Evolutionary conservation across 2,888 invertebrate genomes (phyloP).

Genomic region (Chloroclystis v-ata): DNA sequence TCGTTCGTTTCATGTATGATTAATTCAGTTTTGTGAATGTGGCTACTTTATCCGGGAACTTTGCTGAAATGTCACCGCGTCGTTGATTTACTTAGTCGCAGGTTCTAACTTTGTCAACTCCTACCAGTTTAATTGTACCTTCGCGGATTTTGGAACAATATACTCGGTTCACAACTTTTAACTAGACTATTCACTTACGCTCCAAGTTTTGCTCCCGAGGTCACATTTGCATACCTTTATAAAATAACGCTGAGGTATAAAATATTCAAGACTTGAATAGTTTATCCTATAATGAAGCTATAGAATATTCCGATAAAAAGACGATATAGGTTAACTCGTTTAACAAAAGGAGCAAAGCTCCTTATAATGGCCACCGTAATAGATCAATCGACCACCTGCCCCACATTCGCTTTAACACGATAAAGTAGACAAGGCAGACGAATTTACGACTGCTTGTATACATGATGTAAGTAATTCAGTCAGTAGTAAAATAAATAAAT

Average conservation of each 20-base stretch:
- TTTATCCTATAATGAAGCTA: neutral
- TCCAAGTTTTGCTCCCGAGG: neutral
- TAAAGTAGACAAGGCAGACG: too few relatives aligned
- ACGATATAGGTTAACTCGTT: slow-evolving; percentile 6
- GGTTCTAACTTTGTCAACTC: neutral
- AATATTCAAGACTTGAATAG: neutral
- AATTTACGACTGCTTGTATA: neutral
- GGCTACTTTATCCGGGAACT: neutral
- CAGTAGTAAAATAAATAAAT: too few relatives aligned
- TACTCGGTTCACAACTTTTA: neutral
- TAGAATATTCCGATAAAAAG: neutral
- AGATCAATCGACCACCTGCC: slow-evolving; percentile 19
- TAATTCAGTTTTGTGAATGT: neutral
- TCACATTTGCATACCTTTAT: neutral
- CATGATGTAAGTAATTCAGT: too few relatives aligned
- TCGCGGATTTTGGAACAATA: neutral
- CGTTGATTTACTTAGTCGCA: neutral
- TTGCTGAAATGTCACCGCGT: neutral
- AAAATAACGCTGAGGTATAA: neutral
- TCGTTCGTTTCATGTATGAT: slow-evolving; percentile 1
- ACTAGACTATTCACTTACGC: neutral
- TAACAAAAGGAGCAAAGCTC: slow-evolving; percentile 1
- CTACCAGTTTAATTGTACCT: neutral
- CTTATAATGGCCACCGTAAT: slow-evolving; percentile 7
- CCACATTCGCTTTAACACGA: slow-evolving; percentile 12